phyloP scores from a whole-genome alignment of 1,140 invertebrate genomes.

The Zaprionus lachaisei region DNA sequence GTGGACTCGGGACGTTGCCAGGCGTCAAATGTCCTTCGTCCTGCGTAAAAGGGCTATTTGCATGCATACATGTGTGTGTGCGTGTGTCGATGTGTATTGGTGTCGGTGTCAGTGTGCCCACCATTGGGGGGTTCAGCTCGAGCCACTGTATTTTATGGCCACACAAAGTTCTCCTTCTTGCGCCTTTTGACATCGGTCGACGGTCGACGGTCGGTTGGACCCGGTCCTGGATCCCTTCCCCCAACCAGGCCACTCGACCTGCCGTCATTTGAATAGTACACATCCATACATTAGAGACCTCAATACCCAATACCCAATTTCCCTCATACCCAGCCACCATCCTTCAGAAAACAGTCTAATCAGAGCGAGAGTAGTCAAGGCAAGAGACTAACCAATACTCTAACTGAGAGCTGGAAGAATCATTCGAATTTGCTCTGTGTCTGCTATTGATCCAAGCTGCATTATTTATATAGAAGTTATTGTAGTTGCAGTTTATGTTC shows the following conservation, averaged over 20 bases:
- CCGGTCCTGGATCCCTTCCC: slow-evolving; percentile 13
- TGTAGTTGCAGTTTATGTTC: not conserved
- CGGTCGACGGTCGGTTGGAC: slow-evolving; percentile 2
- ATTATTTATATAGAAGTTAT: not conserved
- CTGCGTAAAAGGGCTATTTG: slow-evolving; percentile 61
- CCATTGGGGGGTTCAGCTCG: slow-evolving; percentile 22
- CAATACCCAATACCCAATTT: slow-evolving; percentile 6
- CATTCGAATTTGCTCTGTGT: not conserved
- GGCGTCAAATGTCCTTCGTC: slow-evolving; percentile 58
- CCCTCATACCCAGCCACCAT: not conserved
- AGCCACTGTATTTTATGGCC: slow-evolving; percentile 73
- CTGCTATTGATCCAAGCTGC: not conserved
- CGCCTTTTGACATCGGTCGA: slow-evolving; percentile 66
- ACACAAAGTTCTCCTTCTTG: slow-evolving; percentile 54
- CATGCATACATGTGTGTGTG: slow-evolving; percentile 43
- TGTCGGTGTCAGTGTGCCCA: not conserved
- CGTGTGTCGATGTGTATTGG: slow-evolving; percentile 1
- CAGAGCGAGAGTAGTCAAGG: not conserved
- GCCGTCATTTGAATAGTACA: slow-evolving; percentile 47
- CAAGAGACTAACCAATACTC: slow-evolving; percentile 16
- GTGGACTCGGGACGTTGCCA: slow-evolving; percentile 58
- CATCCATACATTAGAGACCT: slow-evolving; percentile 30
- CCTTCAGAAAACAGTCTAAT: not conserved
- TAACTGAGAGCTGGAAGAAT: not conserved
- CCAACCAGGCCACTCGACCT: slow-evolving; percentile 3